phyloP scores from a whole-genome alignment of 2,113 vertebrate species.

The Channa maculata region DNA sequence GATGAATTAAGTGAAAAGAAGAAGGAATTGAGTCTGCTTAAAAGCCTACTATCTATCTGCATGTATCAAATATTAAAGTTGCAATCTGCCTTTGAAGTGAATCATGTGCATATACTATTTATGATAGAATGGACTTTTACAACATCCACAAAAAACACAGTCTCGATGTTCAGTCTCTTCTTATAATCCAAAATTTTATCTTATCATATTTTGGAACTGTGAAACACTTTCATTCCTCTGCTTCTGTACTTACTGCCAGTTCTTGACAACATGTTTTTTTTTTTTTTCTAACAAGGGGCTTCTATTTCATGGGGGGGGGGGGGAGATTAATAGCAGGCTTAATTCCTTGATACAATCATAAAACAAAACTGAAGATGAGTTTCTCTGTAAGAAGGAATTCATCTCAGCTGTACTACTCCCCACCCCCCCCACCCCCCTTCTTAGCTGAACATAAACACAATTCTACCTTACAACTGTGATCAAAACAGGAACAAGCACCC shows the following conservation, averaged over 20 bases:
- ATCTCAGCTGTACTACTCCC: constrained; percentile 30
- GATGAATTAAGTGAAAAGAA: neutral
- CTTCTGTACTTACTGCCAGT: constrained; percentile 11
- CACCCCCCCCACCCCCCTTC: neutral
- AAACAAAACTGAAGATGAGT: constrained; percentile 44
- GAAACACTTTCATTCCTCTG: constrained; percentile 25
- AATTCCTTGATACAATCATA: constrained; percentile 20
- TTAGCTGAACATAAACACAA: constrained; percentile 44
- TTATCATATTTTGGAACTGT: neutral
- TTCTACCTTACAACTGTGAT: constrained; percentile 64
- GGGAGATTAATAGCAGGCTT: constrained; percentile 30
- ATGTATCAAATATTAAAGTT: neutral
- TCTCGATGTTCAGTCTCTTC: neutral
- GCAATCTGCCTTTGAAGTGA: neutral
- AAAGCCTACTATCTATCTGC: no score
- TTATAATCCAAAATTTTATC: constrained; percentile 5
- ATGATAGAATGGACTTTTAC: neutral
- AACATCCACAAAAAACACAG: neutral
- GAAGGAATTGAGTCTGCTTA: neutral
- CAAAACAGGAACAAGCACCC: constrained; percentile 68
- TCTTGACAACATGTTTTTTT: constrained; percentile 15
- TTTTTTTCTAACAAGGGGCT: neutral
- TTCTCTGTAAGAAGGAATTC: constrained; percentile 45
- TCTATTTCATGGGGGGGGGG: constrained; percentile 1
- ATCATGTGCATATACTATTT: neutral